phyloP scores from a whole-genome alignment of 64 coral and sea anemone genomes.

The Porites lutea region DNA sequence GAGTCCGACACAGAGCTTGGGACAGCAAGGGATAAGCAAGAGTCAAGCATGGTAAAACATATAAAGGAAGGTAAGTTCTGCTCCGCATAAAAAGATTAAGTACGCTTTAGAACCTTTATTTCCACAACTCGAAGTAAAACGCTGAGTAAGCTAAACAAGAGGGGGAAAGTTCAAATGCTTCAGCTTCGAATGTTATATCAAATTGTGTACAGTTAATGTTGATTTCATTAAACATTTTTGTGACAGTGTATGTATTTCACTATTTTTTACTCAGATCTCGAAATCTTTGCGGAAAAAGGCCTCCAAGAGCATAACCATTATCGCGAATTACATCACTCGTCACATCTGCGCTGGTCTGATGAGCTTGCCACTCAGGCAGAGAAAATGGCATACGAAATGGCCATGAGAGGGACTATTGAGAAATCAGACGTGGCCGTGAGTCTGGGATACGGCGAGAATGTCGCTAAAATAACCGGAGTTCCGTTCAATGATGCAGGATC shows the following conservation, averaged over 20 bases:
- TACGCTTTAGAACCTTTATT: too few relatives aligned
- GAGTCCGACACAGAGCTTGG: conserved; percentile 66
- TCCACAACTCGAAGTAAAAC: too few relatives aligned
- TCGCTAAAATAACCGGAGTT: conserved; percentile 88
- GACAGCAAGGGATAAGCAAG: conserved; percentile 29
- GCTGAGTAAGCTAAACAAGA: too few relatives aligned
- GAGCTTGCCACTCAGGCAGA: conserved; percentile 91
- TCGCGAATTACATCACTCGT: conserved; percentile 69
- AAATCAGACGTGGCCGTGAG: conserved; percentile 59
- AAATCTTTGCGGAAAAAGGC: conserved; percentile 89
- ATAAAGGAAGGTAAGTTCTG: conserved; percentile 63
- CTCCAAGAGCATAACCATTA: conserved; percentile 84
- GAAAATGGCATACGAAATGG: conserved; percentile 95
- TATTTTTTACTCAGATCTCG: conserved; percentile 73
- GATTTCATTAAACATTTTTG: too few relatives aligned
- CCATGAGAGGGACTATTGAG: conserved; percentile 88
- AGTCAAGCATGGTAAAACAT: conserved; percentile 18
- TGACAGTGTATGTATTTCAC: neutral
- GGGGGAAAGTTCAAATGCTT: too few relatives aligned
- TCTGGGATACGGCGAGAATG: conserved; percentile 90
- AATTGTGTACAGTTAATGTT: too few relatives aligned
- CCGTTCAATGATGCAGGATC: conserved; percentile 87
- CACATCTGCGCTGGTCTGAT: conserved; percentile 89
- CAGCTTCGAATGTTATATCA: too few relatives aligned
- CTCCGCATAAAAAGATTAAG: neutral